Evolutionary conservation across 2,888 invertebrate genomes (phyloP).

Genomic region (Opisthograptis luteolata): DNA sequence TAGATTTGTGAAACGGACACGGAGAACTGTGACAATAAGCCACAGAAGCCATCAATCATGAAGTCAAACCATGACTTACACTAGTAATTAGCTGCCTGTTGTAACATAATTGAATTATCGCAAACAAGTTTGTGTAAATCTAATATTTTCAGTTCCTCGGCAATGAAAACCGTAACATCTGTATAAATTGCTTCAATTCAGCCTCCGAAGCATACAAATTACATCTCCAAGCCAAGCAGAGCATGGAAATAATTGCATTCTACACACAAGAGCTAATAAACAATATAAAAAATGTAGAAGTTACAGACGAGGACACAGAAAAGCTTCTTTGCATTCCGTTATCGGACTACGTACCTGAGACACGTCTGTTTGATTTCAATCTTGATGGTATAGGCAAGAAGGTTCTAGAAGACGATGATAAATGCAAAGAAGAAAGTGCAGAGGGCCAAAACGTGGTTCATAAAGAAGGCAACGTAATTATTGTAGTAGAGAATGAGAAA

Average conservation of each 20-base stretch:
- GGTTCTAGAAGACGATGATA: slow-evolving; percentile 8
- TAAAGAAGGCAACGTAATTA: slow-evolving; percentile 43
- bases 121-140: no score
- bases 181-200: slow-evolving; percentile 59
- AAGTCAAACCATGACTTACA: no score
- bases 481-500: slow-evolving; percentile 56
- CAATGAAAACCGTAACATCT: slow-evolving; percentile 58
- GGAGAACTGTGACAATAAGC: no score
- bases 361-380: slow-evolving; percentile 50
- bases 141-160: slow-evolving; percentile 53
- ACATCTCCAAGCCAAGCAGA: slow-evolving; percentile 52
- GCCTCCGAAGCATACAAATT: slow-evolving; percentile 68
- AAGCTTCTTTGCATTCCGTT: slow-evolving; percentile 57
- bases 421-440: slow-evolving; percentile 6
- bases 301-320: slow-evolving; percentile 39
- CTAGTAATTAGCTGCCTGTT: no score
- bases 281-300: slow-evolving; percentile 48
- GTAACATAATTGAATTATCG: no score
- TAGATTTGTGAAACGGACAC: no score
- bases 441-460: no score
- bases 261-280: slow-evolving; percentile 56
- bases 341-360: slow-evolving; percentile 43
- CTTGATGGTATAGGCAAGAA: slow-evolving; percentile 46
- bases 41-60: no score
- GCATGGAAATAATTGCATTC: slow-evolving; percentile 57